Percentiles rank a stretch among this genome's conserved stretches.
phyloP scores from a whole-genome alignment of 2,113 vertebrate species.

The Pavo muticus region DNA sequence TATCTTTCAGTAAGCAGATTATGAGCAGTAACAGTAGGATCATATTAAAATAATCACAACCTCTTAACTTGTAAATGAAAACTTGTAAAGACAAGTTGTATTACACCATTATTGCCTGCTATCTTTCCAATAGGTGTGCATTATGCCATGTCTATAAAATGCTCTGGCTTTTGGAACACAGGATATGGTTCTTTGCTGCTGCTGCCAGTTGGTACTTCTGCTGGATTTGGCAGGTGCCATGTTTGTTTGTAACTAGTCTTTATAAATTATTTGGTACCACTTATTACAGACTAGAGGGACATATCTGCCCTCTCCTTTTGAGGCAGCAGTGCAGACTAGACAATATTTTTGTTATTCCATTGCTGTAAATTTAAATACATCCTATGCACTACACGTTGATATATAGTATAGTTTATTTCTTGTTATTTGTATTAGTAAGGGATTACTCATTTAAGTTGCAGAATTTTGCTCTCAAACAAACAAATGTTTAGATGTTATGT shows the following conservation, averaged over 20 bases:
- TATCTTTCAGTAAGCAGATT: background rate
- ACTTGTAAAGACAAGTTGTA: background rate
- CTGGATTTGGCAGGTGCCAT: background rate
- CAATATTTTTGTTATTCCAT: background rate
- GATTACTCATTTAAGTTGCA: background rate
- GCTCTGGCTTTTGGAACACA: background rate
- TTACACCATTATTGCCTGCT: background rate
- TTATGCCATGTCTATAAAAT: background rate
- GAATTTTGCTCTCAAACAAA: background rate
- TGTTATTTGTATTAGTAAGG: background rate
- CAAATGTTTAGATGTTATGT: background rate
- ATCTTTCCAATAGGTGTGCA: background rate
- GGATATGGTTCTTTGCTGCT: background rate
- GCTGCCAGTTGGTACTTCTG: background rate
- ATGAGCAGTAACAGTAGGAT: background rate
- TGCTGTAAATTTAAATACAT: background rate
- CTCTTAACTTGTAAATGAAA: background rate
- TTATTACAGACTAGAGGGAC: background rate
- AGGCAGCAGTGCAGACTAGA: background rate
- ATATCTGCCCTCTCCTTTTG: background rate
- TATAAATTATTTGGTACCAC: accelerated
- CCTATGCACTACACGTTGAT: background rate
- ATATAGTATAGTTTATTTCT: background rate
- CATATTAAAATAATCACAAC: background rate
- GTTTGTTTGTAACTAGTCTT: background rate